Base-by-base conservation (phyloP, 2,113 vertebrate genomes). In the Hippoglossus stenolepis region DNA sequence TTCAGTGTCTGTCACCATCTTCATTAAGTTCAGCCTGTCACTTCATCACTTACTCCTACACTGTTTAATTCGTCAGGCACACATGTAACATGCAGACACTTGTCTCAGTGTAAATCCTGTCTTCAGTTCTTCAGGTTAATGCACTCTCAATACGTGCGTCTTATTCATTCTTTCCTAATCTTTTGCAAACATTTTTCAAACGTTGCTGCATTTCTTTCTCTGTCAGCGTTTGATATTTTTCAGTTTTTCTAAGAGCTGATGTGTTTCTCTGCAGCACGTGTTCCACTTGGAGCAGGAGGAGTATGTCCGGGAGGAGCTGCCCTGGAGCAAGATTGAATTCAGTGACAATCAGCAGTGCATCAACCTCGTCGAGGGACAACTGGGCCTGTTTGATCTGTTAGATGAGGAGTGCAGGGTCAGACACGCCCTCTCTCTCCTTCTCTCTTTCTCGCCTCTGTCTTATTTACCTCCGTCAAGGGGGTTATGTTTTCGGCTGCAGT, bases 231-330 rank as follows among this genome's bases (percentile, higher is more conserved):
- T 31, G 28, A 67, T 15, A 2, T 56, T 26, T 26, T 26, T 54
- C 21, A 65, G 24, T 53, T 2, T 21, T 31, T 31, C 31, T 31
- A 31, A 31, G 31, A 31, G 1, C 31, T 63, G 7, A 31, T 77
- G 13, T 70, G 61, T 72, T 80, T 15, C 5, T 57, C 20, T 57
- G 28, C 86, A 95, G 95, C 94, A 95, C 5, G 94, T 95, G 18
- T 95, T 95, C 89, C 94, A 95, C 81, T 51, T 95, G 91, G 93
- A 95, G 89, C 95, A 95, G 89, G 95, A 96, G 80, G 95, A 96
- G 80, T 96, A 96, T 12, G 18, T 93, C 18, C 89, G 92, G 14
- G 94, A 96, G 85, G 94, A 91, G 74, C 90, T 96, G 72, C 88
- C 93, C 20, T 96, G 96, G 96, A 94, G 84, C 71, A 91, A 94